Conservation (phyloP, 2,113 vertebrate species). For the Macaca nemestrina region DNA sequence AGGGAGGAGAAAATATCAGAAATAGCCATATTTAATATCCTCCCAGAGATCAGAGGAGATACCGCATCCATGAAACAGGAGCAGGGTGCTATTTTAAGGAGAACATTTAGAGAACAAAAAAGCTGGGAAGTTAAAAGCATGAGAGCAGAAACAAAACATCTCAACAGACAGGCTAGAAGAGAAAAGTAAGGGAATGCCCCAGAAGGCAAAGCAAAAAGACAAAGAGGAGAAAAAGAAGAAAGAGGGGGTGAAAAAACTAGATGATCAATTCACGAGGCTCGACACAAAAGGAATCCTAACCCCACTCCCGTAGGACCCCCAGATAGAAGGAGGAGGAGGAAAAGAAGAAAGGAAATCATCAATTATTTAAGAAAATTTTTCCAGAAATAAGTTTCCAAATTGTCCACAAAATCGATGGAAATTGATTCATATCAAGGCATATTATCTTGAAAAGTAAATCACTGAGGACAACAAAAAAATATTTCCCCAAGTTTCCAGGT, state of each 20-base stretch:
- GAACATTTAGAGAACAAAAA: conserved; percentile 39
- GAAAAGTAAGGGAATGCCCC: neutral
- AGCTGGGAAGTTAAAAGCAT: conserved; percentile 12
- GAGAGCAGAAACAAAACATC: conserved; percentile 8
- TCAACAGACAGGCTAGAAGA: conserved; percentile 31
- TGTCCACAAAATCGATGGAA: neutral
- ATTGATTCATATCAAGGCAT: neutral
- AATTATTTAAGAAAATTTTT: neutral
- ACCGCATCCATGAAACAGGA: neutral
- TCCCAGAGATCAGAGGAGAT: neutral
- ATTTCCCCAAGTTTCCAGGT: neutral
- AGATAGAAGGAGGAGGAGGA: neutral
- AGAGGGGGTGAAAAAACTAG: neutral
- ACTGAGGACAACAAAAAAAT: neutral
- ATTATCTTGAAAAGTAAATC: neutral
- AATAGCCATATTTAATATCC: neutral
- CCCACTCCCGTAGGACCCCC: neutral
- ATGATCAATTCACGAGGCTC: neutral
- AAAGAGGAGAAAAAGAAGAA: neutral
- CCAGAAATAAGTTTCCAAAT: neutral
- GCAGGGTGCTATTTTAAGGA: conserved; percentile 46
- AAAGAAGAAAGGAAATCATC: neutral
- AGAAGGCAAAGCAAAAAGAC: conserved; percentile 31
- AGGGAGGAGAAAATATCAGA: neutral
- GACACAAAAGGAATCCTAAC: neutral